These are phyloP conservation scores for Harpegnathos saltator DNA, from an alignment of 1,140 invertebrate species.

Conservation along the genomic window DNA sequence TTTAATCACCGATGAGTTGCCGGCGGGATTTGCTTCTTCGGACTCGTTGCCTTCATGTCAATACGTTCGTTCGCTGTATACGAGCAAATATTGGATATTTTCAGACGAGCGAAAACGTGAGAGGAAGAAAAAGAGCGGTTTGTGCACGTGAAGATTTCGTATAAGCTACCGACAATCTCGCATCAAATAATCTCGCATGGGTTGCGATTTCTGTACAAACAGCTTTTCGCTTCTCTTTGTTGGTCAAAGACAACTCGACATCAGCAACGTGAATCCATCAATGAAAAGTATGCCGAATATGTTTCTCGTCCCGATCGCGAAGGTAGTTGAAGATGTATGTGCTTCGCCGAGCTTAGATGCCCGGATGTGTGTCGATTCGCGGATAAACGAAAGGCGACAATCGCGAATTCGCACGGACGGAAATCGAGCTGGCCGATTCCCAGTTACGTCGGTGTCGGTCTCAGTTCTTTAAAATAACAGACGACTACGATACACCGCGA, in stretches of 20 bases:
- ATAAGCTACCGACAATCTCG: neutral
- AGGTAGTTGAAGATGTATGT: too few species aligned
- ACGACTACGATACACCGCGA: too few species aligned
- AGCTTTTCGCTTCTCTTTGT: neutral
- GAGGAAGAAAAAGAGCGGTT: neutral
- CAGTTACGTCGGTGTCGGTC: too few species aligned
- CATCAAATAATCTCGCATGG: neutral
- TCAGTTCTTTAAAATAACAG: too few species aligned
- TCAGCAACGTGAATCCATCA: neutral
- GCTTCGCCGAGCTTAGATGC: too few species aligned
- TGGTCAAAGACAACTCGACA: neutral
- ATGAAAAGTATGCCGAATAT: neutral
- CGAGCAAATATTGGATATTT: conserved; percentile 24
- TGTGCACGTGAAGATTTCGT: neutral
- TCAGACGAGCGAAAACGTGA: neutral
- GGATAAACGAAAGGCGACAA: too few species aligned
- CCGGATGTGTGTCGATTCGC: too few species aligned
- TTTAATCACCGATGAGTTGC: conserved; percentile 48
- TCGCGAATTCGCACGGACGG: too few species aligned
- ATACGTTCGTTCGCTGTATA: conserved; percentile 11
- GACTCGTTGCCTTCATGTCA: conserved; percentile 31
- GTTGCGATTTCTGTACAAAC: neutral
- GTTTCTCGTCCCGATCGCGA: too few species aligned
- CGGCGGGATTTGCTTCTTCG: conserved; percentile 25
- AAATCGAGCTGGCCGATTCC: too few species aligned